These are phyloP conservation scores for Turdus rufiventris DNA, from an alignment of 2,113 vertebrate genomes.

Conservation along the genomic window DNA sequence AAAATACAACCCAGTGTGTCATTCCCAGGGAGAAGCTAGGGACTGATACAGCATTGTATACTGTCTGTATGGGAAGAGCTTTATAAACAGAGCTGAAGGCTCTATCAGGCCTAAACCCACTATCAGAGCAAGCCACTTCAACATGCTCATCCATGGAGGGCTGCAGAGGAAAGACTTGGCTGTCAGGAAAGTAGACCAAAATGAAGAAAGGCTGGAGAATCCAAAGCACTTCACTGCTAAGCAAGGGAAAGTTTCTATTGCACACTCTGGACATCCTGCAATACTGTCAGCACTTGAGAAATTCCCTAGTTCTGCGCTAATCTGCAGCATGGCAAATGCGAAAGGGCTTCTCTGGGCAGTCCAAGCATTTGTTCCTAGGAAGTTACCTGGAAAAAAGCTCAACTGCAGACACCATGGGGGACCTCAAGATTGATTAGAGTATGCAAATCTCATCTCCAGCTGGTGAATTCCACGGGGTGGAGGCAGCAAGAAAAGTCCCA, in stretches of 20 bases:
- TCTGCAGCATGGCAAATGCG: neutral
- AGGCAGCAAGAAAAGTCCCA: neutral
- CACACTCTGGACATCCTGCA: rapidly evolving
- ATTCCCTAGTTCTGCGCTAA: neutral
- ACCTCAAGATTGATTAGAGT: neutral
- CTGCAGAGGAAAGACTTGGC: neutral
- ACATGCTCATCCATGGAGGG: neutral
- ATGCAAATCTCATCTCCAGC: neutral
- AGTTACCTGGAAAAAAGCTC: neutral
- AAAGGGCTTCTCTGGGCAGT: neutral
- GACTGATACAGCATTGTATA: neutral
- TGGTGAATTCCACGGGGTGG: neutral
- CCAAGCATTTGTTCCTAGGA: neutral
- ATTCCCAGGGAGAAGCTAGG: neutral
- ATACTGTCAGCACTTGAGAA: neutral
- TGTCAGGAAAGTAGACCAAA: neutral
- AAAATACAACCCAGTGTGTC: neutral
- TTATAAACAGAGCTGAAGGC: neutral
- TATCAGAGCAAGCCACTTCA: neutral
- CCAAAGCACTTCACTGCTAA: neutral
- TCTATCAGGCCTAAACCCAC: neutral
- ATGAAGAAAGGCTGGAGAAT: neutral
- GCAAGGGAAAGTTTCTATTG: neutral
- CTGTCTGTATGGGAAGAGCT: neutral
- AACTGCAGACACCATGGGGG: neutral